Evolutionary conservation across 30 jellyfish, hydroid and myxozoan species (phyloP).

Genomic region (Mastigias papua): DNA sequence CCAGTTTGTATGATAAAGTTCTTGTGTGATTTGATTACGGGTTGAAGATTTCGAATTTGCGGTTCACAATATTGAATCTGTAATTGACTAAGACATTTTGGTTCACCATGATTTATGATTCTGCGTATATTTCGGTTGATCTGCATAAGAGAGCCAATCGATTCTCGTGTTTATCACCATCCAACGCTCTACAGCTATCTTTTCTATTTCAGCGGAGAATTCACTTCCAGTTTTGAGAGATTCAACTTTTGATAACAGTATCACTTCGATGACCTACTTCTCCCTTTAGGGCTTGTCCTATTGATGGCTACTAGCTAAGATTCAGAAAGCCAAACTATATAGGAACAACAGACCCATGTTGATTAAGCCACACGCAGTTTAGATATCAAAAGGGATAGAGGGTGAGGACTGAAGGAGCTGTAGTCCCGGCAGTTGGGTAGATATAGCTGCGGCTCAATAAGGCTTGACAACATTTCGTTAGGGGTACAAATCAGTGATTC

Average conservation of each 20-base stretch:
- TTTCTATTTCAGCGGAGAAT: background rate
- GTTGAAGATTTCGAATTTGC: constrained; percentile 19
- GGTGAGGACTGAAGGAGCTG: no score
- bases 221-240: background rate
- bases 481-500: no score
- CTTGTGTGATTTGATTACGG: constrained; percentile 29
- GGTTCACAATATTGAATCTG: constrained; percentile 28
- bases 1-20: constrained; percentile 16
- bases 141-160: background rate
- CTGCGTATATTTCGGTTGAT: constrained; percentile 1
- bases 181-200: background rate
- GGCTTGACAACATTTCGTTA: no score
- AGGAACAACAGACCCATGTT: no score
- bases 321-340: no score
- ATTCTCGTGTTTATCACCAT: background rate
- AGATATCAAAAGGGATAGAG: no score
- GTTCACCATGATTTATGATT: constrained; percentile 45
- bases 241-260: background rate
- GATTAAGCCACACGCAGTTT: no score
- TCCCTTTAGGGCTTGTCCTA: no score
- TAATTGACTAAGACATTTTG: constrained; percentile 37
- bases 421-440: no score
- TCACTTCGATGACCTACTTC: no score
- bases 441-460: no score
- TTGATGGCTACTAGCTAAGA: no score